Conservation (phyloP, 2,888 invertebrate species). For the Elmis aenea region DNA sequence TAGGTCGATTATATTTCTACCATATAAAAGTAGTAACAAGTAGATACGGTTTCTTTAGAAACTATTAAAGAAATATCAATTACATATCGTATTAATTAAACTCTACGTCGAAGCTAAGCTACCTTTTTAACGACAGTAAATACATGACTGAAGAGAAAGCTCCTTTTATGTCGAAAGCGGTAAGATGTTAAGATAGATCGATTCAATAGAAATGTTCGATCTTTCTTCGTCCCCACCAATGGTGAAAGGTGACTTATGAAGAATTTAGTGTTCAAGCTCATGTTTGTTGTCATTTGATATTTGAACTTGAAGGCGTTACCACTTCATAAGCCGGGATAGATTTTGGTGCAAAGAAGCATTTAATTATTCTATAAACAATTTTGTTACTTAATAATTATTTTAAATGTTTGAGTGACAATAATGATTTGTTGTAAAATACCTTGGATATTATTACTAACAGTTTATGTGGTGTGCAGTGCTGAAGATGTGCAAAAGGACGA, state of each 20-base stretch:
- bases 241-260: slow-evolving; percentile 28
- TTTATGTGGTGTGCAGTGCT: slow-evolving; percentile 8
- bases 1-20: no score
- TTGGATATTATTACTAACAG: slow-evolving; percentile 7
- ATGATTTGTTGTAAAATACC: slow-evolving; percentile 7
- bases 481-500: slow-evolving; percentile 6
- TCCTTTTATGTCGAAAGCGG: no score
- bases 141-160: slow-evolving; percentile 18
- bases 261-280: slow-evolving; percentile 20
- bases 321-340: slow-evolving; percentile 4
- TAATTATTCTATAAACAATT: slow-evolving; percentile 3
- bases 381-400: slow-evolving; percentile 1
- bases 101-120: no score
- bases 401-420: slow-evolving; percentile 4
- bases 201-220: slow-evolving; percentile 4
- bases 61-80: no score
- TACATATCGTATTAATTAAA: no score
- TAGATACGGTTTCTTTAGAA: no score
- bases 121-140: no score
- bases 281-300: slow-evolving; percentile 22
- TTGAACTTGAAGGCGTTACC: slow-evolving; percentile 10
- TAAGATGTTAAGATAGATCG: slow-evolving; percentile 1
- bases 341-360: slow-evolving; percentile 1
- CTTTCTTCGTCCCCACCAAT: slow-evolving; percentile 22
- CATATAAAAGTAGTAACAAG: no score